phyloP scores from a whole-genome alignment of 2,888 invertebrate species.

The Biston stratarius region DNA sequence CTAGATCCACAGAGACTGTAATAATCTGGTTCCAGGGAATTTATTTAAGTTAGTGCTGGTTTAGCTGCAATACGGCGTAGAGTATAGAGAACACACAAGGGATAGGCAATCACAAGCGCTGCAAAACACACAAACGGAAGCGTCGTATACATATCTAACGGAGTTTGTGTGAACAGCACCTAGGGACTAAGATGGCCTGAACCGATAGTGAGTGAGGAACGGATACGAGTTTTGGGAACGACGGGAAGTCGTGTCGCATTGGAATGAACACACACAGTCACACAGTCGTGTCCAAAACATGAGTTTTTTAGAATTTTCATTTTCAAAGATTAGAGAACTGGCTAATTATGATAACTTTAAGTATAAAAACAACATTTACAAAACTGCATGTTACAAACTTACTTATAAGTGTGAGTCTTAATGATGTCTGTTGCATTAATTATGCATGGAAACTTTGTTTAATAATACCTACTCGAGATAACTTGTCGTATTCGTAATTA shows the following conservation, averaged over 20 bases:
- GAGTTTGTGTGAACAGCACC: not conserved
- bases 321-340: not conserved
- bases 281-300: no score
- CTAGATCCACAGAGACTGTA: not conserved
- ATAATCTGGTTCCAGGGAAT: not conserved
- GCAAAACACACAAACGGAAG: constrained; percentile 14
- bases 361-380: not conserved
- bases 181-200: not conserved
- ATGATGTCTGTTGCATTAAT: constrained; percentile 37
- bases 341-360: no score
- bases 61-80: constrained; percentile 7
- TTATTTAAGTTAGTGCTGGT: constrained; percentile 3
- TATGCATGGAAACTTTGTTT: constrained; percentile 41
- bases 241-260: not conserved
- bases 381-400: constrained; percentile 18
- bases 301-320: no score
- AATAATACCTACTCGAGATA: constrained; percentile 37
- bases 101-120: constrained; percentile 10
- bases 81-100: constrained; percentile 14
- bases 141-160: not conserved
- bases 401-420: constrained; percentile 22
- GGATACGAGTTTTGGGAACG: no score
- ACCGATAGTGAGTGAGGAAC: not conserved
- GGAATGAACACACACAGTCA: no score
- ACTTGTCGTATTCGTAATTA: constrained; percentile 37